Evolutionary conservation across 35 echinoderm and acorn worm genomes (phyloP), one percentile per base, ranked within the genome.

Genomic region (Heliocidaris erythrogramma): DNA sequence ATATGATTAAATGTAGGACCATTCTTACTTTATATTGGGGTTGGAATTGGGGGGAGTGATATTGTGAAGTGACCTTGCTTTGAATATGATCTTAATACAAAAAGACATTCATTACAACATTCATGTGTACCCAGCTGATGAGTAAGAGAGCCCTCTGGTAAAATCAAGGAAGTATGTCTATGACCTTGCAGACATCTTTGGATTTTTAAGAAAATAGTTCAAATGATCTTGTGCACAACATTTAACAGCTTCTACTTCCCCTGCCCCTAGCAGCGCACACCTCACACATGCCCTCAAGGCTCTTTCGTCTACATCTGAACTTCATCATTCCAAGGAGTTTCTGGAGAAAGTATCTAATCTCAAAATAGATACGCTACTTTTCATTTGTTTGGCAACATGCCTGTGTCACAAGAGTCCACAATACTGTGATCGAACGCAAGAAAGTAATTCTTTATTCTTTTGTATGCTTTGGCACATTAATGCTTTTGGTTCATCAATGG

Each of bases 281-380:
- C n/a, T 78, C 65, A 78, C 65, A 78, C 27, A 78, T 78, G 65
- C 8, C 65, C 65, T 78, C 65, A 78, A 78, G 17, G 65, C 27
- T 24, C 27, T 78, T 78, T 56, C 52, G 52, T 56, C 52, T 56
- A n/a, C 65, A 78, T 78, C 65, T 78, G 65, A 78, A 78, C 65
- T 78, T 78, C 65, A 78, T 78, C 65, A 78, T 27, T 78, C 65
- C 65, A n/a, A 78, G 65, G 65, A 78, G 65, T 78, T 78, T 78
- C 65, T 27, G 52, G 7, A 78, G 65, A 78, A 27, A 78, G 65
- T 78, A n/a, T 78, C 65, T 78, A 78, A 78, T 78, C 65, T 78
- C 65, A 78, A 78, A 78, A 78, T 78, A 78, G 65, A 78, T n/a
- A 8, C 4, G 27, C 27, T 78, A 78, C 65, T 78, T 78, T 78